These are phyloP conservation scores for Malacoraja senta DNA, from an alignment of 2,797 vertebrate genomes.

Conservation along the genomic window DNA sequence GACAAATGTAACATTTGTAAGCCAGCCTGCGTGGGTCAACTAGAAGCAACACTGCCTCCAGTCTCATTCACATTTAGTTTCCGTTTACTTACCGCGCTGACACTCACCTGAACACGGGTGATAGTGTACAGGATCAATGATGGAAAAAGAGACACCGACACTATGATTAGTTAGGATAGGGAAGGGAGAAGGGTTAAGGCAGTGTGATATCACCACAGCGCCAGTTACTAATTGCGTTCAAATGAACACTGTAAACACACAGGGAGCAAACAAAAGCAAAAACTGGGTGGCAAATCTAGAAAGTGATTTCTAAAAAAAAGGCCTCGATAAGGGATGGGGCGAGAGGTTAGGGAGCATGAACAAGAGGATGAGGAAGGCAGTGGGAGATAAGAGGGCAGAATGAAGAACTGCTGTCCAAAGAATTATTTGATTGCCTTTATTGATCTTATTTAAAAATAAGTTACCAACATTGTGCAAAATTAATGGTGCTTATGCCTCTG, in stretches of 20 bases:
- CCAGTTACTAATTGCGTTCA: not conserved
- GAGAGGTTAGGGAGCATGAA: constrained; percentile 31
- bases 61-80: constrained; percentile 38
- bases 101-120: constrained; percentile 52
- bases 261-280: not conserved
- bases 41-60: constrained; percentile 40
- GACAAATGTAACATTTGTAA: not conserved
- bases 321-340: not conserved
- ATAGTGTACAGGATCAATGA: constrained; percentile 11
- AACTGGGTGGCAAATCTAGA: not conserved
- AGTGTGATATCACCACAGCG: not conserved
- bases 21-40: not conserved
- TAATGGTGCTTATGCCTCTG: too few species aligned
- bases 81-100: constrained; percentile 52
- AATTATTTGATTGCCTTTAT: not conserved
- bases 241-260: not conserved
- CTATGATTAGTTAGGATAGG: constrained; percentile 27
- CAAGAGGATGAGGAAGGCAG: not conserved
- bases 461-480: not conserved
- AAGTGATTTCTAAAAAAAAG: not conserved
- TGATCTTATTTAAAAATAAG: not conserved
- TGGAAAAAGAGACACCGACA: constrained; percentile 27
- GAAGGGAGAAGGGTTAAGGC: constrained; percentile 5
- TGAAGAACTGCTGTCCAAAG: not conserved
- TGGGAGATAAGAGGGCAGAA: not conserved